Evolutionary conservation across 2,888 invertebrate species (phyloP).

Genomic region (Lepidochitona cinerea): DNA sequence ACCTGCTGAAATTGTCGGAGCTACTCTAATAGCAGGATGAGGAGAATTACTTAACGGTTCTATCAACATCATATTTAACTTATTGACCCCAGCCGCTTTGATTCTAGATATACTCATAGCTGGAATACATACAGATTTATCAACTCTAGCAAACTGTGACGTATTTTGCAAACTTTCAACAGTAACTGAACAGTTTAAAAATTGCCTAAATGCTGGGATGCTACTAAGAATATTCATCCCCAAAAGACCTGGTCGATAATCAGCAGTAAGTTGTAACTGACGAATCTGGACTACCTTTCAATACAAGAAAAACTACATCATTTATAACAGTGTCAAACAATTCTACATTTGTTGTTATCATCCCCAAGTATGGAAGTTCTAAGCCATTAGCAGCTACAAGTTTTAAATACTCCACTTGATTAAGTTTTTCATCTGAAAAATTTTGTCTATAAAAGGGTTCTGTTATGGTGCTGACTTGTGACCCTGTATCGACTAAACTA

Average conservation of each 20-base stretch:
- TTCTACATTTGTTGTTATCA: not conserved
- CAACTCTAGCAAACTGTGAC: not conserved
- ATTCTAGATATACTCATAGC: not conserved
- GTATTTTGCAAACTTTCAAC: not conserved
- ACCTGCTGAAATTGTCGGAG: not conserved
- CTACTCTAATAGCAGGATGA: not conserved
- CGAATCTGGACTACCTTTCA: no score
- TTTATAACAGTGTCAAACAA: not conserved
- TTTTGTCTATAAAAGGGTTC: not conserved
- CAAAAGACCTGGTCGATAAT: not conserved
- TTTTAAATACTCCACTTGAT: not conserved
- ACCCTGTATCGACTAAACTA: not conserved
- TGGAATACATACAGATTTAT: not conserved
- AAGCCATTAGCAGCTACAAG: not conserved
- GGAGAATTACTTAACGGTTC: not conserved
- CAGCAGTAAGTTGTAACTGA: no score
- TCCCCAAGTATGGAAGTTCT: not conserved
- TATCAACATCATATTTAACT: not conserved
- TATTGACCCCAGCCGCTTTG: not conserved
- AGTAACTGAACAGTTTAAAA: not conserved
- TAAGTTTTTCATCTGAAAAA: not conserved
- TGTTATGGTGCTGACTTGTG: not conserved
- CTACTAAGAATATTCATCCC: not conserved
- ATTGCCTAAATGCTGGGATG: not conserved
- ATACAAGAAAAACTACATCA: not conserved